Conservation (phyloP, 2,888 invertebrate species). For the Oscheius sp. region DNA sequence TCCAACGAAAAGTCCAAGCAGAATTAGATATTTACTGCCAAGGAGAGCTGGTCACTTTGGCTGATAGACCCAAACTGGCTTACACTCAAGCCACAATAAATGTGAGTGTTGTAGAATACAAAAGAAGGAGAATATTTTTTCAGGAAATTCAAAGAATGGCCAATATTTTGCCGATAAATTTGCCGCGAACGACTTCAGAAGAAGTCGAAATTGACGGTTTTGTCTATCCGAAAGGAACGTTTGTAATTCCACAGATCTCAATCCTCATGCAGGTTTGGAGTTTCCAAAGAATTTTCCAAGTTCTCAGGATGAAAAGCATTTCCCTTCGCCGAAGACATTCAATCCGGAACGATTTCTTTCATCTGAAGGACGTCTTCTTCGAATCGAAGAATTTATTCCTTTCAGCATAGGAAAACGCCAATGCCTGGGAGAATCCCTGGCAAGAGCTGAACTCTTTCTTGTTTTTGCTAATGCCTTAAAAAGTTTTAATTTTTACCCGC, state of each 20-base stretch:
- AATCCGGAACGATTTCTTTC: conserved; percentile 69
- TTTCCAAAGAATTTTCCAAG: no score
- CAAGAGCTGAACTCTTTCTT: conserved; percentile 65
- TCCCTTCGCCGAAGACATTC: conserved; percentile 64
- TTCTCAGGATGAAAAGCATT: conserved; percentile 56
- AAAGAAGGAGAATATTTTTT: conserved; percentile 14
- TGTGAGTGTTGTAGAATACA: conserved; percentile 35
- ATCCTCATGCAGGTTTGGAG: conserved; percentile 57
- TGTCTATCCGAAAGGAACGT: conserved; percentile 59
- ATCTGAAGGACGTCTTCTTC: conserved; percentile 50
- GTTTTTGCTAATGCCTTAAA: conserved; percentile 65
- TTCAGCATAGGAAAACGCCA: conserved; percentile 67
- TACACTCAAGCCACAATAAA: conserved; percentile 65
- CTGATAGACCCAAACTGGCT: conserved; percentile 54
- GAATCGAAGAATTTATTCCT: conserved; percentile 62
- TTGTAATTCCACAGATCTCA: conserved; percentile 68
- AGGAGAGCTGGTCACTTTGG: conserved; percentile 41
- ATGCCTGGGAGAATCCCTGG: conserved; percentile 67
- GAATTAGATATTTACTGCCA: conserved; percentile 53
- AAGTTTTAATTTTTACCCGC: conserved; percentile 51
- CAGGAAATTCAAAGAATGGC: conserved; percentile 69
- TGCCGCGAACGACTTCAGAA: conserved; percentile 61
- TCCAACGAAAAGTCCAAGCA: conserved; percentile 47
- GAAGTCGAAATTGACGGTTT: conserved; percentile 64
- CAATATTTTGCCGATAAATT: conserved; percentile 69